Percentiles rank a stretch among this genome's conserved stretches.
Conservation (phyloP, 92 coral and sea anemone species). For the Actinostola sp. region DNA sequence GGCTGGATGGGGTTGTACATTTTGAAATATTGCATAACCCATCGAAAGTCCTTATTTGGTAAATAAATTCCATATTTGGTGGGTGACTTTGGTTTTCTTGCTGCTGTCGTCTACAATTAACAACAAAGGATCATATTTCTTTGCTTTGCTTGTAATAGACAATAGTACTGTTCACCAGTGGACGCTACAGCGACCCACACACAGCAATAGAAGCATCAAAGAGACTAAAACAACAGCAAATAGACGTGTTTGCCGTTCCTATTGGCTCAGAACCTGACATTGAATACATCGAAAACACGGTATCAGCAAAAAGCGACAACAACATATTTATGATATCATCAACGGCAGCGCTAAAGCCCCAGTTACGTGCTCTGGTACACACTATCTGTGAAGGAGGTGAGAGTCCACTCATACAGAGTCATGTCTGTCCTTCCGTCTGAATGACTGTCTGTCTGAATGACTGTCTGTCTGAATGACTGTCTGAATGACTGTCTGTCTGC, state of each 20-base stretch:
- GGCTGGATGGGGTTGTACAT: no score
- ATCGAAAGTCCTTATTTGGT: no score
- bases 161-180: slow-evolving; percentile 62
- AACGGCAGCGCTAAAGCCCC: slow-evolving; percentile 27
- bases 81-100: no score
- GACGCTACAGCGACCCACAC: slow-evolving; percentile 41
- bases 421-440: background rate
- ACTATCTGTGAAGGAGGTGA: slow-evolving; percentile 42
- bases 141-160: no score
- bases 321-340: slow-evolving; percentile 38
- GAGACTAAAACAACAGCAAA: slow-evolving; percentile 43
- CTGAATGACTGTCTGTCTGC: no score
- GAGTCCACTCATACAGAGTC: background rate
- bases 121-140: no score
- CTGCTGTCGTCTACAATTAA: no score
- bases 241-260: slow-evolving; percentile 66
- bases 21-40: no score
- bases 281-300: slow-evolving; percentile 14
- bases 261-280: slow-evolving; percentile 34
- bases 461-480: no score
- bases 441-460: background rate
- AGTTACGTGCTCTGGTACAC: slow-evolving; percentile 26
- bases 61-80: no score
- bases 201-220: slow-evolving; percentile 46
- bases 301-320: slow-evolving; percentile 15